A percentile compares a stretch with the other conserved stretches of the same genome.
phyloP scores from a whole-genome alignment of 2,888 invertebrate species.

The Caenorhabditis afra region DNA sequence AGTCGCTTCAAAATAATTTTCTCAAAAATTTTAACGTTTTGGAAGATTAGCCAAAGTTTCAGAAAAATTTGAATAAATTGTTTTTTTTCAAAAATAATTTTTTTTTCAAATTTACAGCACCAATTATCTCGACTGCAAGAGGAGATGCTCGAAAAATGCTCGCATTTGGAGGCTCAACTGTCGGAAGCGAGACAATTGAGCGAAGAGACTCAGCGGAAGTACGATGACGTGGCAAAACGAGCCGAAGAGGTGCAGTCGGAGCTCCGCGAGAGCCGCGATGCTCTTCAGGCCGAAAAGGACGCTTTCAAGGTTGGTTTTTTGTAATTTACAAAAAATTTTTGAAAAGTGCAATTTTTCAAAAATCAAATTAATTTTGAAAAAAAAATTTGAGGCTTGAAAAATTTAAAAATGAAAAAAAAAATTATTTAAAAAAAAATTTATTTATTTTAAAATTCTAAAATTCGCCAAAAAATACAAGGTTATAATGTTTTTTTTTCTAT shows the following conservation, averaged over 20 bases:
- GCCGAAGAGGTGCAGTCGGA: slow-evolving; percentile 38
- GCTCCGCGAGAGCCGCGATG: slow-evolving; percentile 19
- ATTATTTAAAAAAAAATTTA: neutral
- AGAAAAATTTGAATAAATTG: no score
- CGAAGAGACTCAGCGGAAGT: slow-evolving; percentile 44
- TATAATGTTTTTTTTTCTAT: neutral
- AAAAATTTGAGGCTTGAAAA: neutral
- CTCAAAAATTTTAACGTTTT: no score
- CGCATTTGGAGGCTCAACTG: slow-evolving; percentile 41
- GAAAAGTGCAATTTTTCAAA: neutral
- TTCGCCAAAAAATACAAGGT: neutral
- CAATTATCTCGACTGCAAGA: slow-evolving; percentile 36
- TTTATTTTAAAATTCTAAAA: neutral
- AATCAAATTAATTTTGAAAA: neutral
- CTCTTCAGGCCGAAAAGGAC: slow-evolving; percentile 19
- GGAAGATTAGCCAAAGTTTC: no score
- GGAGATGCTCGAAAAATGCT: slow-evolving; percentile 53
- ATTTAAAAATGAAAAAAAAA: neutral
- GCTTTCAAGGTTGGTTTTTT: slow-evolving; percentile 19
- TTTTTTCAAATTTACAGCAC: slow-evolving; percentile 19
- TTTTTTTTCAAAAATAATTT: no score
- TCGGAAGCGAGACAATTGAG: slow-evolving; percentile 45
- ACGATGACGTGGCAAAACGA: slow-evolving; percentile 38
- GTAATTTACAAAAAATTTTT: neutral
- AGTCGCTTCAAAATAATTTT: no score